These are phyloP conservation scores for Manis javanica DNA, from an alignment of 2,797 vertebrate species.

Conservation along the genomic window DNA sequence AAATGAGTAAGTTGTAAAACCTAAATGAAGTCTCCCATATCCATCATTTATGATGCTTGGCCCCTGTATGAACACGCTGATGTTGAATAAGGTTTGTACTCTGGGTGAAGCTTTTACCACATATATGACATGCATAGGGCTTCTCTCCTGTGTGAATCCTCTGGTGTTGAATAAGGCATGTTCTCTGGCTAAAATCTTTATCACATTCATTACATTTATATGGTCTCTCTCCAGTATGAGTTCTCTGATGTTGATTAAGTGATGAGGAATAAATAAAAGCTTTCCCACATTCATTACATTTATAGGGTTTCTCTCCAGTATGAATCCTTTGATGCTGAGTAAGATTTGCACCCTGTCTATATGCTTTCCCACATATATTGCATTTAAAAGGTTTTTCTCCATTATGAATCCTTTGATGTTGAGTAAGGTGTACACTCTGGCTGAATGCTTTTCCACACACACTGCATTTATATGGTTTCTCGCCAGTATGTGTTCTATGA, in stretches of 20 bases:
- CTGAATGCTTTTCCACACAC: slow-evolving; percentile 82
- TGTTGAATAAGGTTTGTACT: slow-evolving; percentile 86
- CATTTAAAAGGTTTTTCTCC: slow-evolving; percentile 83
- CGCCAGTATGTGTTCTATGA: slow-evolving; percentile 81
- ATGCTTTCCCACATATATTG: slow-evolving; percentile 77
- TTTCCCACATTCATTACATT: slow-evolving; percentile 81
- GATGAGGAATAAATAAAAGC: slow-evolving; percentile 81
- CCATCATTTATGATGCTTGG: slow-evolving; percentile 69
- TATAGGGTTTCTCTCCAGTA: slow-evolving; percentile 80
- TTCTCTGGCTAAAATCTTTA: slow-evolving; percentile 81
- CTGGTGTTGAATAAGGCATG: slow-evolving; percentile 82
- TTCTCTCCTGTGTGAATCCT: slow-evolving; percentile 82
- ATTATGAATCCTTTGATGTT: slow-evolving; percentile 82
- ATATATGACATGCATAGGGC: slow-evolving; percentile 83
- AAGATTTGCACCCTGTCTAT: slow-evolving; percentile 78
- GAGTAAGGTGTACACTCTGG: slow-evolving; percentile 81
- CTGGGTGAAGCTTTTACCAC: slow-evolving; percentile 85
- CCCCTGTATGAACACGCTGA: slow-evolving; percentile 84
- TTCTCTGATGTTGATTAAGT: slow-evolving; percentile 79
- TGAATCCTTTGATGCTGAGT: slow-evolving; percentile 78
- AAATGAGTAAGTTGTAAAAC: slow-evolving; percentile 29
- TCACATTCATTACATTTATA: slow-evolving; percentile 80
- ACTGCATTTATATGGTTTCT: slow-evolving; percentile 80
- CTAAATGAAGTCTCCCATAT: neutral
- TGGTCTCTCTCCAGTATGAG: slow-evolving; percentile 80